Base-by-base conservation (phyloP, 2,113 vertebrate species). In the Pangasianodon hypophthalmus region DNA sequence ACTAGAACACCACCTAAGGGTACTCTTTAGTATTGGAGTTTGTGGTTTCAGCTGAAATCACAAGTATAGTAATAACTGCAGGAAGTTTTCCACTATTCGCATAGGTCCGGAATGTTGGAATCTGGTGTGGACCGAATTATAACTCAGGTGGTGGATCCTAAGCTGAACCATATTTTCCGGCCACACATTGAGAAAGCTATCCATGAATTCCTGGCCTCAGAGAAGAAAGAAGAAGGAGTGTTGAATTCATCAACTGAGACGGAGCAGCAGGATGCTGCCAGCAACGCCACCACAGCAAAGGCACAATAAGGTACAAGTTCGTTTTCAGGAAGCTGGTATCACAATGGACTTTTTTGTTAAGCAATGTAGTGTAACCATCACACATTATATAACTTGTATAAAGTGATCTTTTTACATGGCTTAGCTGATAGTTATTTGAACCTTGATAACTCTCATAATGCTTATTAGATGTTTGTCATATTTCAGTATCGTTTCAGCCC, bases 71-170 rank as follows among this genome's bases (percentile, higher is more conserved):
- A 18, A 71, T 52, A 82, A 83, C 37, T 41, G 41, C 29, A 60
- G 41, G 44, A 41, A 14, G 21, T 85, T 77, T 89, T 48, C 8
- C 52, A 37, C 48, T 56, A 88, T 9, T 90, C 56, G 46, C 54
- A n/a, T 62, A 99, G 98, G 93, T 99, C 98, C 2, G 98, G 98
- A 87, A 99, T 99, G 98, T 93, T 99, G 96, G 98, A 99, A 95
- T 97, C 97, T 5, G 98, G 98, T 90, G 98, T 99, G 92, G 98
- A 99, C 96, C 96, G 98, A 94, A 99, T 99, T 94, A 99, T 99
- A 95, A 98, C 98, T 91, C 98, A 99, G 95, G 98, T 99, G 88
- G 98, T 99, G 91, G 98, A 99, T 94, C 98, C 98, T 88, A 99
- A 99, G 93, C 96, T 99, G 89, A 98, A 99, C 95, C 98, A 99